Evolutionary conservation across 2,797 vertebrate species (phyloP).

Genomic region (Lycodopsis pacificus): DNA sequence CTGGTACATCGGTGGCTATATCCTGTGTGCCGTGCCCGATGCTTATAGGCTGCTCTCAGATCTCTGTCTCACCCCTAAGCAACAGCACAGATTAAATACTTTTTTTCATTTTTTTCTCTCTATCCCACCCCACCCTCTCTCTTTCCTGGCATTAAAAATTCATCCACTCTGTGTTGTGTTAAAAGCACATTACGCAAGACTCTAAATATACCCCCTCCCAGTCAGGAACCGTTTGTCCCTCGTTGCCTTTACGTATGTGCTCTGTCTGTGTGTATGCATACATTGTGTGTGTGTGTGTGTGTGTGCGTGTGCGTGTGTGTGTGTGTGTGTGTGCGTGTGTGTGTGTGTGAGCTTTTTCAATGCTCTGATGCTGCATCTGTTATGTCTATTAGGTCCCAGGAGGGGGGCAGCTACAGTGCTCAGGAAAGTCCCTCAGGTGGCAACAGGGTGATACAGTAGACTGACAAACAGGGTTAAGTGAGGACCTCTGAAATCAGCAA

Average conservation of each 20-base stretch:
- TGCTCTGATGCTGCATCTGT: slow-evolving; percentile 47
- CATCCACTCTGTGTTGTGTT: slow-evolving; percentile 84
- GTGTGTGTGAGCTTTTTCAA: slow-evolving; percentile 34
- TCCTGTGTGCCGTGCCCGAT: slow-evolving; percentile 47
- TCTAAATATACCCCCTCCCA: slow-evolving; percentile 81
- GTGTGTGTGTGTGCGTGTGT: not conserved
- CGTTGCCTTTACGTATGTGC: slow-evolving; percentile 61
- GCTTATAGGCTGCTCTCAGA: slow-evolving; percentile 68
- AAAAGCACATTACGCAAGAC: slow-evolving; percentile 86
- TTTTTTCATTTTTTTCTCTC: slow-evolving; percentile 70
- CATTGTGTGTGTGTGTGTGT: slow-evolving; percentile 22
- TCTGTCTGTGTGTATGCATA: slow-evolving; percentile 43
- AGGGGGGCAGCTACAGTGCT: slow-evolving; percentile 43
- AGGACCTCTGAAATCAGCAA: slow-evolving; percentile 37
- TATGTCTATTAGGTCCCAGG: slow-evolving; percentile 58
- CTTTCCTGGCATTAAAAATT: slow-evolving; percentile 80
- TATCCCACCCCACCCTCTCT: slow-evolving; percentile 50
- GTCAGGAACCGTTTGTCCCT: slow-evolving; percentile 69
- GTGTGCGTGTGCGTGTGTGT: not conserved
- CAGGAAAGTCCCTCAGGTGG: slow-evolving; percentile 53
- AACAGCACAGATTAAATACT: slow-evolving; percentile 83
- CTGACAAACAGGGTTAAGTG: slow-evolving; percentile 53
- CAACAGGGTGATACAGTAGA: slow-evolving; percentile 47
- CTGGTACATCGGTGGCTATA: slow-evolving; percentile 59
- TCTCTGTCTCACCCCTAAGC: slow-evolving; percentile 71